Conservation (phyloP, 1,140 invertebrate genomes). For the Drosophila ananassae region DNA sequence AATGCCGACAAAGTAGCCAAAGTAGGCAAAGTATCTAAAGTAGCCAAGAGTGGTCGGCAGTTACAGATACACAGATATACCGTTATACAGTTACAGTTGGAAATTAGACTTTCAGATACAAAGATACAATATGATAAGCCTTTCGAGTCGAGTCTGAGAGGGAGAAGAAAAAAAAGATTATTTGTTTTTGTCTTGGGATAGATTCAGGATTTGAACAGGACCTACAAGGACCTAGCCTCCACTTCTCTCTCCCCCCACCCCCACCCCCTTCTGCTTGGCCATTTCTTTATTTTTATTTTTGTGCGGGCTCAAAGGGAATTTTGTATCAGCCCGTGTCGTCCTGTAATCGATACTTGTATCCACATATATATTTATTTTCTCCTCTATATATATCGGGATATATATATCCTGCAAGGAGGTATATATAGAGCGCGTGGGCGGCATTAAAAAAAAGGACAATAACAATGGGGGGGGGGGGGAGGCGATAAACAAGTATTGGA, state of each 20-base stretch:
- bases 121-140: slow-evolving; percentile 59
- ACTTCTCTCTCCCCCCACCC: no score
- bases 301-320: slow-evolving; percentile 43
- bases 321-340: slow-evolving; percentile 29
- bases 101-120: slow-evolving; percentile 61
- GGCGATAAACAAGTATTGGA: slow-evolving; percentile 32
- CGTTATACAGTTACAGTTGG: slow-evolving; percentile 5
- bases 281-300: slow-evolving; percentile 10
- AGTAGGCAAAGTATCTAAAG: slow-evolving; percentile 58
- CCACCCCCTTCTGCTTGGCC: not conserved
- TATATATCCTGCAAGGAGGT: not conserved
- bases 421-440: slow-evolving; percentile 12
- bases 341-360: slow-evolving; percentile 31
- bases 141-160: slow-evolving; percentile 12
- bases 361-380: not conserved
- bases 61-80: slow-evolving; percentile 9
- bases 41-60: slow-evolving; percentile 30
- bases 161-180: slow-evolving; percentile 23
- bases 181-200: slow-evolving; percentile 42
- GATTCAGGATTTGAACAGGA: slow-evolving; percentile 16
- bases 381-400: not conserved
- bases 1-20: slow-evolving; percentile 51
- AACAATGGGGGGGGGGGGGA: slow-evolving; percentile 24
- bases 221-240: not conserved
- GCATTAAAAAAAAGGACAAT: slow-evolving; percentile 42